These are phyloP conservation scores for Struthidea cinerea DNA, from an alignment of 2,113 vertebrate genomes.

Conservation along the genomic window DNA sequence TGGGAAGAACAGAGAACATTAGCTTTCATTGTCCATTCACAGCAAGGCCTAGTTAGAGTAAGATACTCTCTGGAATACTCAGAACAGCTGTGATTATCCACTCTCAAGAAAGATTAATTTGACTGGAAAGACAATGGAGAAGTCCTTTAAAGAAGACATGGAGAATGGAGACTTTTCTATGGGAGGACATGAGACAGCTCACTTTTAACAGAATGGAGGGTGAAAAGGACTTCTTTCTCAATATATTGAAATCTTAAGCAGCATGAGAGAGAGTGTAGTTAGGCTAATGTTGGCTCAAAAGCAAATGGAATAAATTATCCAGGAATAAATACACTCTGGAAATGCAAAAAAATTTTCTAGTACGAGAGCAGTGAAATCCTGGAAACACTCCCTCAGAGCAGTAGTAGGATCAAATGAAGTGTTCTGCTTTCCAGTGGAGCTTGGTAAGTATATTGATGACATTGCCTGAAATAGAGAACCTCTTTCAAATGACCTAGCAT, in stretches of 20 bases:
- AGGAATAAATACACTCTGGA: background rate
- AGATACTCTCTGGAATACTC: background rate
- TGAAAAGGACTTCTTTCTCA: background rate
- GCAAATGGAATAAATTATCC: background rate
- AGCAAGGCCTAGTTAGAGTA: background rate
- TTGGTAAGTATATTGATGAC: background rate
- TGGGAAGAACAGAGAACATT: background rate
- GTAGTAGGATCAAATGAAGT: background rate
- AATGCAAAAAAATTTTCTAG: background rate
- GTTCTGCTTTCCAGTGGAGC: background rate
- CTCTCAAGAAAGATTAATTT: background rate
- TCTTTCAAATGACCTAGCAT: background rate
- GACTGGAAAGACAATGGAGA: background rate
- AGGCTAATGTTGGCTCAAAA: background rate
- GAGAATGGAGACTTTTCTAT: background rate
- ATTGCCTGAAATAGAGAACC: background rate
- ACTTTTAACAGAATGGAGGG: background rate
- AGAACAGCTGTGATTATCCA: background rate
- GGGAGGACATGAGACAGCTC: background rate
- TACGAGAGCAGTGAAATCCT: background rate
- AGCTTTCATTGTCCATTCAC: background rate
- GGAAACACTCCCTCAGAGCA: background rate
- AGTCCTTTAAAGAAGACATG: background rate
- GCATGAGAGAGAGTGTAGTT: background rate
- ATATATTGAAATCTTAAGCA: background rate